Percentiles rank a stretch among this genome's conserved stretches.
Evolutionary conservation across 64 coral and sea anemone species (phyloP).

Genomic region (Dendrophyllia cribrosa): DNA sequence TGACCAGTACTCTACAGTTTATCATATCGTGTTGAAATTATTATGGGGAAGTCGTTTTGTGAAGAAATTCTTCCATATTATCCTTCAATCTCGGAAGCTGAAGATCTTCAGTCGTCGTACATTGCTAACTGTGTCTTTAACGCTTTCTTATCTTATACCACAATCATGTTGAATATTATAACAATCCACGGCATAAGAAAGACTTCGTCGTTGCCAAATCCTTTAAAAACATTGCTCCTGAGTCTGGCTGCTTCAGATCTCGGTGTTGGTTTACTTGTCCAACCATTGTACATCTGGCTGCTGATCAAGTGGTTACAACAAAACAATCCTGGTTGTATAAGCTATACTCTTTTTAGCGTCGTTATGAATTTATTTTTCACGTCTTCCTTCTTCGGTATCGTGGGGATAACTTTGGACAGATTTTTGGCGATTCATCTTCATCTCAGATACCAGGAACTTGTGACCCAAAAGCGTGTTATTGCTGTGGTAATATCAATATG

Average conservation of each 20-base stretch:
- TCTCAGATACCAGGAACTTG: conserved; percentile 40
- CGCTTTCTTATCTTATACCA: background rate
- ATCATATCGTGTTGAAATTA: too few relatives aligned
- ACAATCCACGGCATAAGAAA: conserved; percentile 15
- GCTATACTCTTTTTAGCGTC: background rate
- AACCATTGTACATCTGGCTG: conserved; percentile 1
- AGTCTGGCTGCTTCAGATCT: conserved; percentile 17
- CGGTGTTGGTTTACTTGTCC: background rate
- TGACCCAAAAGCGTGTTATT: conserved; percentile 25
- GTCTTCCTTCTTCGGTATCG: background rate
- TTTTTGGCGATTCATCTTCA: conserved; percentile 18
- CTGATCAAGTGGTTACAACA: background rate
- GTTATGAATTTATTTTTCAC: background rate
- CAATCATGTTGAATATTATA: background rate
- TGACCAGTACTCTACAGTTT: too few relatives aligned
- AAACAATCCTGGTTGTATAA: background rate
- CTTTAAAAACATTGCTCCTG: conserved; percentile 5
- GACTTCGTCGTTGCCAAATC: background rate
- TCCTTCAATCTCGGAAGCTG: background rate
- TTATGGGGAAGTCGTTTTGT: background rate
- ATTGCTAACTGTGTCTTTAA: background rate
- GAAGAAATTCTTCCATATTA: background rate
- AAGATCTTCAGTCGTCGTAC: conserved; percentile 4
- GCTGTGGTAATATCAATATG: background rate
- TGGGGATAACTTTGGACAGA: conserved; percentile 21